phyloP scores from a whole-genome alignment of 2,797 vertebrate genomes.

The Pseudochromis fuscus region DNA sequence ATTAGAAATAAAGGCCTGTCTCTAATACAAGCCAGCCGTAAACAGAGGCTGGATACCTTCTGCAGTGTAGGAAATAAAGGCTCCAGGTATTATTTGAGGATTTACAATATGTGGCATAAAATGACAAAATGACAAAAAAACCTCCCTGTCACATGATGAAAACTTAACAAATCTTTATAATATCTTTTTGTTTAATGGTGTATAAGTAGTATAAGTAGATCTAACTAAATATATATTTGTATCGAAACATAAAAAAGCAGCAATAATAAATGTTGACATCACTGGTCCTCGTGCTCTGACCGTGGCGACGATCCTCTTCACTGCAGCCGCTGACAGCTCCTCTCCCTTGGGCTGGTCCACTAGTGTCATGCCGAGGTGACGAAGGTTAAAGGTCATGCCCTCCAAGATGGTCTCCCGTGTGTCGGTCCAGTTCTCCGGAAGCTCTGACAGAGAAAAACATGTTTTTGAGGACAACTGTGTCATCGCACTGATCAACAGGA shows the following conservation, averaged over 20 bases:
- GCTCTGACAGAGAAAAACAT: conserved; percentile 82
- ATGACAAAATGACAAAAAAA: too few species aligned
- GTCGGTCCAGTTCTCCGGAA: conserved; percentile 98
- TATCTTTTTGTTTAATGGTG: too few species aligned
- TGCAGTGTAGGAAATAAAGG: too few species aligned
- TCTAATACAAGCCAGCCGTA: too few species aligned
- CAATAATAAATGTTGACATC: neutral
- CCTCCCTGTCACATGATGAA: neutral
- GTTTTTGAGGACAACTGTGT: conserved; percentile 3
- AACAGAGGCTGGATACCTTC: too few species aligned
- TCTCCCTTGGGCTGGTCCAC: conserved; percentile 97
- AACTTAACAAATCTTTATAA: neutral
- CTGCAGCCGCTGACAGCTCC: conserved; percentile 90
- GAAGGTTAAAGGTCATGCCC: conserved; percentile 95
- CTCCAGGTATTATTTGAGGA: too few species aligned
- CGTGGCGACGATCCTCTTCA: conserved; percentile 94
- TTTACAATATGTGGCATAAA: too few species aligned
- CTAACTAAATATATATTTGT: too few species aligned
- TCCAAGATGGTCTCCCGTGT: conserved; percentile 94
- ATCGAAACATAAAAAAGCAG: neutral
- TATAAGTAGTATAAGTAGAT: too few species aligned
- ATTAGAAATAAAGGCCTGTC: too few species aligned
- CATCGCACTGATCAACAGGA: conserved; percentile 20
- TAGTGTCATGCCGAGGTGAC: conserved; percentile 95
- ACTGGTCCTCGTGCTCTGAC: conserved; percentile 80